Evolutionary conservation across 2,797 vertebrate species (phyloP).

Genomic region (Thamnophis elegans): DNA sequence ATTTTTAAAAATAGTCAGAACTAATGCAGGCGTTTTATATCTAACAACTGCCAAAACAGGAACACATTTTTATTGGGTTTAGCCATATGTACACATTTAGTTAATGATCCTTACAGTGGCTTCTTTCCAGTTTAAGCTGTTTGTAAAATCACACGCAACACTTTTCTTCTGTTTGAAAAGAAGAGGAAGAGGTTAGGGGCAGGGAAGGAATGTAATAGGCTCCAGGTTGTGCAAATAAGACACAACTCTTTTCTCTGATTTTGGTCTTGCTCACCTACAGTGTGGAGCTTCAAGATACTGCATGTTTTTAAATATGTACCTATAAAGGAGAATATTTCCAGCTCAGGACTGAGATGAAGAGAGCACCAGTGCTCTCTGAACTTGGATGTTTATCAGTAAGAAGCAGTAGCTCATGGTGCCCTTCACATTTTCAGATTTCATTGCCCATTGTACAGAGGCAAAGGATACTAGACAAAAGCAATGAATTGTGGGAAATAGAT

Average conservation of each 20-base stretch:
- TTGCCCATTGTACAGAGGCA: background rate
- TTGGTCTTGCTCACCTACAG: background rate
- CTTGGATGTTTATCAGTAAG: background rate
- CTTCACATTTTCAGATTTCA: background rate
- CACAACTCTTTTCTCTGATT: background rate
- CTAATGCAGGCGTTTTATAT: accelerated
- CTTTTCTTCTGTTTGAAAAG: background rate
- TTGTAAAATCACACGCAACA: background rate
- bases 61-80: background rate
- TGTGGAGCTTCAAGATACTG: background rate
- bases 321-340: background rate
- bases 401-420: background rate
- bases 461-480: background rate
- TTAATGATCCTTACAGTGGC: background rate
- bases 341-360: background rate
- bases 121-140: background rate
- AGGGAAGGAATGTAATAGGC: accelerated
- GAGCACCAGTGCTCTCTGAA: background rate
- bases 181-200: background rate
- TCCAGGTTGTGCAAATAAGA: background rate
- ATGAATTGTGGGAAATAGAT: background rate
- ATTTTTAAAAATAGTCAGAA: background rate
- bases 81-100: background rate
- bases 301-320: background rate
- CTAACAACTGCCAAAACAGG: background rate